Evolutionary conservation across 1,140 invertebrate species (phyloP).

Genomic region (Vollenhovia emeryi): DNA sequence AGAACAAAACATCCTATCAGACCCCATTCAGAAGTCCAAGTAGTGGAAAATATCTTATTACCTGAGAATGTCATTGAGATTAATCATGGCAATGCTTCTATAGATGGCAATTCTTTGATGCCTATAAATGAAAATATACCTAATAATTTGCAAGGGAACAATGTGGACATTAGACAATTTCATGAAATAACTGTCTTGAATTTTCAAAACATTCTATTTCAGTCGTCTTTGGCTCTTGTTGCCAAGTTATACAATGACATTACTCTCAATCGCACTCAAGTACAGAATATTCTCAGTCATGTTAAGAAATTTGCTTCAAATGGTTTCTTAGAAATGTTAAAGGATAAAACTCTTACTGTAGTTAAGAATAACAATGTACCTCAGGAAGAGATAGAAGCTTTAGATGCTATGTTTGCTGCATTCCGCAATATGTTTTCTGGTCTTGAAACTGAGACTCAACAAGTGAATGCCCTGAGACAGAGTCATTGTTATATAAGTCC

Average conservation of each 20-base stretch:
- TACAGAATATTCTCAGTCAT: neutral
- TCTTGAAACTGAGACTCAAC: neutral
- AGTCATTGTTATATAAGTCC: neutral
- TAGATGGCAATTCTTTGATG: neutral
- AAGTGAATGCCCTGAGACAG: neutral
- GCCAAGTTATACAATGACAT: neutral
- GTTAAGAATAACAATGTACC: neutral
- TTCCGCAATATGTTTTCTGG: neutral
- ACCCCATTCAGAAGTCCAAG: too few species aligned
- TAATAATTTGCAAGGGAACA: neutral
- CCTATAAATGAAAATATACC: neutral
- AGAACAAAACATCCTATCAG: neutral
- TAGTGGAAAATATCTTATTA: too few species aligned
- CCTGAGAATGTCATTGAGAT: too few species aligned
- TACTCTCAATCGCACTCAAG: neutral
- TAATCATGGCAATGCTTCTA: neutral
- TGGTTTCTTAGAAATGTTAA: neutral
- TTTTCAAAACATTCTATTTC: too few species aligned
- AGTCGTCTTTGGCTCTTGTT: neutral
- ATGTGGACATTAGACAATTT: neutral
- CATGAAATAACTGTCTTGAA: neutral
- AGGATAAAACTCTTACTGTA: neutral
- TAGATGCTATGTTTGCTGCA: neutral
- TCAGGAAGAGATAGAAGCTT: neutral
- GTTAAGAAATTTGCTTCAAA: neutral